Conservation (phyloP, 2,113 vertebrate genomes). For the Hyperopisus bebe region DNA sequence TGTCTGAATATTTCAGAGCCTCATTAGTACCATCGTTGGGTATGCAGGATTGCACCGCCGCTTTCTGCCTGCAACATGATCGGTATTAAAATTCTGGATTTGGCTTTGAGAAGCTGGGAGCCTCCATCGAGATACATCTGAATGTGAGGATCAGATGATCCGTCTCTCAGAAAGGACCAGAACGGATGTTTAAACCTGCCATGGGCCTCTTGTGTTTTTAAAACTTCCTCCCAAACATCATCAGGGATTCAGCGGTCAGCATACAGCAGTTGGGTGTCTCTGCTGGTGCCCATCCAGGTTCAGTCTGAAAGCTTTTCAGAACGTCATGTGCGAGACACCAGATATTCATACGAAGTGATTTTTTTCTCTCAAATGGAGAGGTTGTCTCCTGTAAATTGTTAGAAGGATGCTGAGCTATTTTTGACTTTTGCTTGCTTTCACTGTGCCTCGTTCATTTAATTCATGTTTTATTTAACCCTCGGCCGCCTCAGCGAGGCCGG, state of each 20-base stretch:
- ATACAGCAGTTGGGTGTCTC: background rate
- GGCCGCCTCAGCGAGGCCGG: background rate
- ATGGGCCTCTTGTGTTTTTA: background rate
- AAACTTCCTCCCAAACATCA: background rate
- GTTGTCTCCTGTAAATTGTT: background rate
- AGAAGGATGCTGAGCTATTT: background rate
- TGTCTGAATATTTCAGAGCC: conserved; percentile 40
- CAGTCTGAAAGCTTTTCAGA: background rate
- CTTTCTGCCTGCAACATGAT: conserved; percentile 28
- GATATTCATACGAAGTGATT: background rate
- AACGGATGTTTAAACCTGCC: background rate
- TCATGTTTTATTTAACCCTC: conserved; percentile 17
- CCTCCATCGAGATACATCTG: conserved; percentile 33
- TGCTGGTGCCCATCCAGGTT: background rate
- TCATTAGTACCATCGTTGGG: conserved; percentile 34
- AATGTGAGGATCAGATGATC: background rate
- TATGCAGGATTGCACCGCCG: conserved; percentile 36
- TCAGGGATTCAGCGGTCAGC: background rate
- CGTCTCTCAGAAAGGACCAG: background rate
- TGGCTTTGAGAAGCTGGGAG: conserved; percentile 36
- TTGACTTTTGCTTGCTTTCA: background rate
- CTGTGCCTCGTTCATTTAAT: background rate
- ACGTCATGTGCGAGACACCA: background rate
- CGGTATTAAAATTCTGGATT: conserved; percentile 48
- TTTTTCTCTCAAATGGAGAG: background rate